Evolutionary conservation across 2,888 invertebrate genomes (phyloP), one percentile per base, ranked within the genome.

Genomic region (Brachyptera putata): DNA sequence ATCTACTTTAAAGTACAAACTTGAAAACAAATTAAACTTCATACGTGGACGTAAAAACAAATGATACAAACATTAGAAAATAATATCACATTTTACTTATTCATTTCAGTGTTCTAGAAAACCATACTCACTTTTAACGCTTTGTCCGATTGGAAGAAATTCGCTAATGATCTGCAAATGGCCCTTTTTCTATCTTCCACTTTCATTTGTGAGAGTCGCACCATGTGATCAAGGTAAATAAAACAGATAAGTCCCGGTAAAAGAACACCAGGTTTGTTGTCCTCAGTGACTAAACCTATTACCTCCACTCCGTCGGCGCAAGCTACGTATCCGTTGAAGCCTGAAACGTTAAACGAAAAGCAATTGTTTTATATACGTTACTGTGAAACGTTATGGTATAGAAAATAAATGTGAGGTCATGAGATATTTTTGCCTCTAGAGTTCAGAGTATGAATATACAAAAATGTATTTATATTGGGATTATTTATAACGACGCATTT

Each of bases 221-320:
- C 37, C 24, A 63, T 62, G 41, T 59, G 56, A 9, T 64, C 49
- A n/a, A 58, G 48, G 50, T 55, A 63, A 2, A 64, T 39, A 55
- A 66, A 66, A 37, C 63, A 63, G 48, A 64, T 64, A 21, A 66
- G 53, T 11, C 61, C 63, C 41, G 48, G 57, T 13, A 56, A 18
- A 21, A 39, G 36, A n/a, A 62, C 18, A 2, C 58, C 62, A 24
- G 64, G 63, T 34, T 63, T 64, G 4, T 50, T 43, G 48, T 64
- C 64, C 24, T 63, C 63, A 5, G 57, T 55, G 9, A 60, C 63
- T 49, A 62, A 43, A 4, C 59, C 60, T 1, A 66, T 56, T 3
- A 64, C 61, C 13, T 66, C 64, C 18, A 62, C 50, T 14, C 56
- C 64, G 55, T 66, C 65, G 37, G 48, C 43, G 36, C 63, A 64